A percentile compares a stretch with the other conserved stretches of the same genome.
Evolutionary conservation across 2,797 vertebrate genomes (phyloP).

Genomic region (Sebastes iracundus): DNA sequence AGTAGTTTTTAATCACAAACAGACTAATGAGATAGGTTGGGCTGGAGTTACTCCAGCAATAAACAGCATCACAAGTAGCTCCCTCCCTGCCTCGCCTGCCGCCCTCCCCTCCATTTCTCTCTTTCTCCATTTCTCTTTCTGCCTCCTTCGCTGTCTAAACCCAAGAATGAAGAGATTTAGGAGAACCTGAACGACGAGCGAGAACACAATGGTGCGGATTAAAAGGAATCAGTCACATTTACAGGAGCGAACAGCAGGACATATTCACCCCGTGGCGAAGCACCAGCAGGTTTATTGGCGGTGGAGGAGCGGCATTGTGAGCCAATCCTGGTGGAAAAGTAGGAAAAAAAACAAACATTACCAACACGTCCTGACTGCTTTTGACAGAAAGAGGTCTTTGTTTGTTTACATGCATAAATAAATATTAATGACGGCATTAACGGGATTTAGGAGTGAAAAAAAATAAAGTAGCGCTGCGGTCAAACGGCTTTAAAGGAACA

Average conservation of each 20-base stretch:
- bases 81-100: background rate
- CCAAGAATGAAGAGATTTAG: conserved; percentile 34
- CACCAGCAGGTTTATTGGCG: conserved; percentile 42
- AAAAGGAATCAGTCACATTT: conserved; percentile 60
- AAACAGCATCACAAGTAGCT: conserved; percentile 28
- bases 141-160: conserved; percentile 28
- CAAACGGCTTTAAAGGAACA: conserved; percentile 1
- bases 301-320: conserved; percentile 13
- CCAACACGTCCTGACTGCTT: conserved; percentile 4
- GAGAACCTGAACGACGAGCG: conserved; percentile 13
- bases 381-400: conserved; percentile 34
- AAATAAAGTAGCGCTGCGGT: background rate
- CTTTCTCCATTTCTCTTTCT: background rate
- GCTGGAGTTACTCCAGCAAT: conserved; percentile 55
- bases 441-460: background rate
- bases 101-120: background rate
- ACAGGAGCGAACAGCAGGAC: conserved; percentile 46
- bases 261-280: conserved; percentile 30
- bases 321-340: conserved; percentile 15
- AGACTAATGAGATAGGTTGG: conserved; percentile 68
- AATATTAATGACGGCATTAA: background rate
- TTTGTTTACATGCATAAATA: conserved; percentile 24
- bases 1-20: conserved; percentile 77
- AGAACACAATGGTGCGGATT: conserved; percentile 42
- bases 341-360: background rate